Base-by-base conservation (phyloP, 2,888 invertebrate genomes). In the Drosophila formosana region DNA sequence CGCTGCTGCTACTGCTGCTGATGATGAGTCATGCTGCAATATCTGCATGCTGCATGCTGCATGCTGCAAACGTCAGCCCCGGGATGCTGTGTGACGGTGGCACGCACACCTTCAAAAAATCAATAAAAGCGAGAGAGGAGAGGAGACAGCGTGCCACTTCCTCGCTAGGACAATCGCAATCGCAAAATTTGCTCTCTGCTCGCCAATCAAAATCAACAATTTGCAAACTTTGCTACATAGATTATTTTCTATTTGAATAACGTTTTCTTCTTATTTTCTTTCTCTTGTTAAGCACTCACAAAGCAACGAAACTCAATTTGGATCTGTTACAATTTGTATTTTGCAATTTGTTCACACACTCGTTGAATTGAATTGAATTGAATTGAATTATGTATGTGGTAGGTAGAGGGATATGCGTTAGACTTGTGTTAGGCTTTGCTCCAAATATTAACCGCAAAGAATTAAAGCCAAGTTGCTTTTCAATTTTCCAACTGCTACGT, bases 401-500 rank as follows among this genome's bases (percentile, higher is more conserved):
- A n/a, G 37, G 11, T 11, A 18, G 6, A 41, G 6, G 23, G 39
- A 71, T 75, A 62, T 75, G 57, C 45, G 51, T 66, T 43, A 45
- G 57, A 57, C 53, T 71, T 64, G 23, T 49, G 45, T 28, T 49
- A 60, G 58, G 30, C 63, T 72, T 75, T 67, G 41, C 63, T 66
- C 53, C 52, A 52, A 50, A 51, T 46, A 52, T 58, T 53, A 62
- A 55, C 52, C 53, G 66, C 66, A 67, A 75, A 57, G 75, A 66
- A 75, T 72, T 66, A 60, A 72, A 78, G 72, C 63, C 53, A 74
- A 66, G 43, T 66, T 66, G 68, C 57, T 74, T 73, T 70, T 62
- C 46, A 67, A 64, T 74, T 65, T 57, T 65, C 34, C 63, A 62
- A 37, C 37, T 37, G 52, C 39, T 62, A 64, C 49, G 51, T 55